These are phyloP conservation scores for Suillia variegata DNA, from an alignment of 2,888 invertebrate species.

Conservation along the genomic window DNA sequence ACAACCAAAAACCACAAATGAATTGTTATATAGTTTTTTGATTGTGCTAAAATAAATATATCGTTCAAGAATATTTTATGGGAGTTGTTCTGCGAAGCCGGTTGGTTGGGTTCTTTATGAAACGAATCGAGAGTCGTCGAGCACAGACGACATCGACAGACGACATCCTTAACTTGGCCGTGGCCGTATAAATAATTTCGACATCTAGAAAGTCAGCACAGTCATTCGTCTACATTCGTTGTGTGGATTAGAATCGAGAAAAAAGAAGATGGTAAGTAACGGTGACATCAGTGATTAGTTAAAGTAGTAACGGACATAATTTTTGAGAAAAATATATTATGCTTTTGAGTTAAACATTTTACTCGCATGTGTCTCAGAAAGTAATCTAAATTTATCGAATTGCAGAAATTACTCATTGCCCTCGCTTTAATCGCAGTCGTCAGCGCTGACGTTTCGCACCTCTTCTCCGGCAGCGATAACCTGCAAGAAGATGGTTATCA, in stretches of 20 bases:
- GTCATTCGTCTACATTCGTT: slow-evolving; percentile 52
- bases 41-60: slow-evolving; percentile 43
- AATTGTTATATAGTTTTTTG: too few species aligned
- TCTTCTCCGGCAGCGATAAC: slow-evolving; percentile 50
- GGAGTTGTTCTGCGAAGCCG: slow-evolving; percentile 48
- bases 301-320: slow-evolving; percentile 1
- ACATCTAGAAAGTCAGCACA: slow-evolving; percentile 44
- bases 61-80: slow-evolving; percentile 45
- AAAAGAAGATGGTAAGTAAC: slow-evolving; percentile 53
- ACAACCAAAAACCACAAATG: too few species aligned
- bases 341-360: too few species aligned
- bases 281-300: background rate
- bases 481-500: slow-evolving; percentile 54
- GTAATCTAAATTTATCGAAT: too few species aligned
- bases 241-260: slow-evolving; percentile 51
- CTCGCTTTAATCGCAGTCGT: slow-evolving; percentile 50
- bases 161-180: slow-evolving; percentile 48
- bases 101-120: slow-evolving; percentile 44
- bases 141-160: too few species aligned
- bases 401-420: slow-evolving; percentile 51
- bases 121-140: background rate
- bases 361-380: too few species aligned
- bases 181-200: slow-evolving; percentile 55
- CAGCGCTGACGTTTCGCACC: slow-evolving; percentile 53
- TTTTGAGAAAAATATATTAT: slow-evolving; percentile 2